Percentiles rank a stretch among this genome's conserved stretches.
Conservation (phyloP, 1,140 invertebrate species). For the Triops longicaudatus region DNA sequence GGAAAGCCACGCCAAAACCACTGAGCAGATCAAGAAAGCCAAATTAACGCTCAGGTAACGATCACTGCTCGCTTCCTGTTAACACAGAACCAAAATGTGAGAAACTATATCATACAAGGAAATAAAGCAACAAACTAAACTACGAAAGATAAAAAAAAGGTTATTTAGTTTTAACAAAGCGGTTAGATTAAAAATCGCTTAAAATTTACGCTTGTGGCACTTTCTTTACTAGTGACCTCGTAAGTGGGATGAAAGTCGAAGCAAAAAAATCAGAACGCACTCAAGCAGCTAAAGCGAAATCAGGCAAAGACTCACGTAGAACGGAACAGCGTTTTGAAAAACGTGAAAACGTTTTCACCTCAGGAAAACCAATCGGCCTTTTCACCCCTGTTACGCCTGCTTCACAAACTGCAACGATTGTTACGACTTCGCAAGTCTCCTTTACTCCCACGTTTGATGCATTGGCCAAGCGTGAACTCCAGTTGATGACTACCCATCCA, state of each 20-base stretch:
- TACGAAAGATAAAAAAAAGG: too few species aligned
- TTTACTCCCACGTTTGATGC: slow-evolving; percentile 57
- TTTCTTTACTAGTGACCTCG: slow-evolving; percentile 33
- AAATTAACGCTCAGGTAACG: slow-evolving; percentile 20
- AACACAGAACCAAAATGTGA: too few species aligned
- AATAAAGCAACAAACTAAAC: too few species aligned
- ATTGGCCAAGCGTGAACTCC: slow-evolving; percentile 55
- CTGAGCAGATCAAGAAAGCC: slow-evolving; percentile 3
- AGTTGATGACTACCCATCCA: slow-evolving; percentile 53
- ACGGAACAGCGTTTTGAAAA: neutral
- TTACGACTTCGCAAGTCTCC: slow-evolving; percentile 32
- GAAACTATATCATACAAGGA: neutral
- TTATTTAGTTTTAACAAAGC: too few species aligned
- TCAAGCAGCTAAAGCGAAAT: slow-evolving; percentile 29
- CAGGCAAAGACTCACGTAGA: neutral
- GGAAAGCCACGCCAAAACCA: slow-evolving; percentile 33
- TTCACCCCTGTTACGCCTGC: slow-evolving; percentile 41
- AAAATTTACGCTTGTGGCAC: slow-evolving; percentile 31
- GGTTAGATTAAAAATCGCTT: neutral
- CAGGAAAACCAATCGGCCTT: slow-evolving; percentile 48
- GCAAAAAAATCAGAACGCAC: slow-evolving; percentile 27
- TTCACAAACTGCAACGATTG: slow-evolving; percentile 34
- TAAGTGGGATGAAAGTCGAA: slow-evolving; percentile 28
- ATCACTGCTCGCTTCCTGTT: neutral
- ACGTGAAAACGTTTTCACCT: slow-evolving; percentile 48